phyloP scores from a whole-genome alignment of 2,113 vertebrate genomes.

The Xyliphius kryptos region DNA sequence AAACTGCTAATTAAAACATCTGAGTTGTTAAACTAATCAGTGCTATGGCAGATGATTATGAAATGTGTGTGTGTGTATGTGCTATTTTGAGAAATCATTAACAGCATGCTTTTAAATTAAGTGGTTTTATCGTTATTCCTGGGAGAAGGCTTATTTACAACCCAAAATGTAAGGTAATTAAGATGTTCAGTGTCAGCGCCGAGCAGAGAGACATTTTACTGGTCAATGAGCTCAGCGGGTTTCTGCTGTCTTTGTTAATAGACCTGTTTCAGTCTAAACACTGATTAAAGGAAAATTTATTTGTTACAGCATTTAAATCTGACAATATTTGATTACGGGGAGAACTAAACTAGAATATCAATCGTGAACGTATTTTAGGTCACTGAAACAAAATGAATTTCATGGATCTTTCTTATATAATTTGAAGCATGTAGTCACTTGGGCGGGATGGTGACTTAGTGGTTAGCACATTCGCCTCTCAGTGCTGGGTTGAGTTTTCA shows the following conservation, averaged over 20 bases:
- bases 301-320: neutral
- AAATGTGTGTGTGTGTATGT: slow-evolving; percentile 58
- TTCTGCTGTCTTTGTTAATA: neutral
- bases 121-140: slow-evolving; percentile 56
- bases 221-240: neutral
- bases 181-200: slow-evolving; percentile 43
- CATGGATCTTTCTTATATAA: no score
- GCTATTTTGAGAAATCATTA: slow-evolving; percentile 61
- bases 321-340: neutral
- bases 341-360: neutral
- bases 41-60: slow-evolving; percentile 58
- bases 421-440: no score
- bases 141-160: slow-evolving; percentile 47
- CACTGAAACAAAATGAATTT: no score
- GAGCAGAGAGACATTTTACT: neutral
- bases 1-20: slow-evolving; percentile 58
- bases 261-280: neutral
- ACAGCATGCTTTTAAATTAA: slow-evolving; percentile 52
- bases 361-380: neutral
- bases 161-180: slow-evolving; percentile 54
- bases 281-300: neutral
- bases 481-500: no score
- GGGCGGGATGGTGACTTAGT: no score
- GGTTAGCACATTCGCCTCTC: no score
- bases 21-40: slow-evolving; percentile 60